These are phyloP conservation scores for Trinorchestia longiramus DNA, from an alignment of 1,140 invertebrate genomes.

Conservation along the genomic window DNA sequence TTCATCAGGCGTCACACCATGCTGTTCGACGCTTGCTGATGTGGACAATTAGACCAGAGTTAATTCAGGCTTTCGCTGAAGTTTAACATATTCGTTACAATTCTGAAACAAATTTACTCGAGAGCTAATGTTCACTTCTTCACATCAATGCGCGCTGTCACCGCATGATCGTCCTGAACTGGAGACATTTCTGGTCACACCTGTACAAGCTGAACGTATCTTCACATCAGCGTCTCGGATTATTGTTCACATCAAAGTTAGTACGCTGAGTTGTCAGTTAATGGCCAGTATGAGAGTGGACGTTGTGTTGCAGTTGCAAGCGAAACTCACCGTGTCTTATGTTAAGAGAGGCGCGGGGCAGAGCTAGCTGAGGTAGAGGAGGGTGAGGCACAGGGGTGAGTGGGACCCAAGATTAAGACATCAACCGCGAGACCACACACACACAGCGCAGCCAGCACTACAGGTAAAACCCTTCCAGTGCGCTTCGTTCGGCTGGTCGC, in stretches of 20 bases:
- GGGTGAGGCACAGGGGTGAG: neutral
- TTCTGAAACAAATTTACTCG: too few species aligned
- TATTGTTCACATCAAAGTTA: neutral
- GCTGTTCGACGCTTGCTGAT: too few species aligned
- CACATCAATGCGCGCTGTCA: neutral
- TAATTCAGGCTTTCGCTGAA: too few species aligned
- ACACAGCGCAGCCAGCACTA: conserved; percentile 58
- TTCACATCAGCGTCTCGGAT: neutral
- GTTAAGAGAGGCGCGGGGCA: neutral
- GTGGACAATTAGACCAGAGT: too few species aligned
- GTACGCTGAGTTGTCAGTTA: neutral
- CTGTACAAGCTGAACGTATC: neutral
- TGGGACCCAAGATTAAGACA: conserved; percentile 62
- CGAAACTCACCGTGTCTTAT: neutral
- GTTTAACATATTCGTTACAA: too few species aligned
- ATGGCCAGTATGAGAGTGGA: neutral
- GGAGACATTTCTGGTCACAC: neutral
- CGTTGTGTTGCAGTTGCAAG: neutral
- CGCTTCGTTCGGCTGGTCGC: neutral
- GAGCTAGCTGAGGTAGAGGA: neutral
- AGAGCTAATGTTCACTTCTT: too few species aligned
- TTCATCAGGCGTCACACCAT: too few species aligned
- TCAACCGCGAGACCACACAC: conserved; percentile 64
- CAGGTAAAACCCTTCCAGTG: conserved; percentile 56
- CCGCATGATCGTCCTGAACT: neutral